Conservation (phyloP, 2,797 vertebrate genomes). For the Syngnathus rostellatus region DNA sequence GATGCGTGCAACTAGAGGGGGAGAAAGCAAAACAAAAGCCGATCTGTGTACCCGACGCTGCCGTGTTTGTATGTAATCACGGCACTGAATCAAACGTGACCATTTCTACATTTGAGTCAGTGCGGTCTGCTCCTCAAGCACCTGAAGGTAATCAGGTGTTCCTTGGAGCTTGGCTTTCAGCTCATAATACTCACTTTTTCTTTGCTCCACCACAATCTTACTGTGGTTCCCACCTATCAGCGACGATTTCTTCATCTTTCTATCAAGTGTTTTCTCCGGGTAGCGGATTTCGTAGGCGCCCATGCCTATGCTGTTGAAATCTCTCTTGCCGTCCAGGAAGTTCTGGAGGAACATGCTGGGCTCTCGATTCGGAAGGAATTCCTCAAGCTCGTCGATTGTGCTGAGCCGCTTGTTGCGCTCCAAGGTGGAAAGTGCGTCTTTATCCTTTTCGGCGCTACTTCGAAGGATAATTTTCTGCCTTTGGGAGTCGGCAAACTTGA, state of each 20-base stretch:
- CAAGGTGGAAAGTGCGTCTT: constrained; percentile 79
- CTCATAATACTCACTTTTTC: constrained; percentile 98
- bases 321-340: constrained; percentile 93
- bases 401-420: constrained; percentile 95
- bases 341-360: constrained; percentile 94
- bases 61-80: constrained; percentile 34
- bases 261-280: constrained; percentile 92
- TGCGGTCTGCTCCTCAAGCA: constrained; percentile 97
- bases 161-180: constrained; percentile 97
- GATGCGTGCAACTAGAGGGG: constrained; percentile 15
- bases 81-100: constrained; percentile 42
- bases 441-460: constrained; percentile 84
- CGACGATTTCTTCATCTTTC: constrained; percentile 88
- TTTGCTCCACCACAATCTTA: constrained; percentile 96
- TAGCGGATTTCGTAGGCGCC: constrained; percentile 96
- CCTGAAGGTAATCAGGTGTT: constrained; percentile 97
- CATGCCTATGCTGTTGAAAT: constrained; percentile 97
- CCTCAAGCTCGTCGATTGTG: constrained; percentile 96
- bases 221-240: constrained; percentile 96
- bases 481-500: constrained; percentile 84
- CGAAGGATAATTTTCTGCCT: constrained; percentile 88
- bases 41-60: constrained; percentile 26
- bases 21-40: constrained; percentile 29
- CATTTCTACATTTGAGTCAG: constrained; percentile 92
- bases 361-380: constrained; percentile 89